These are phyloP conservation scores for Lepidostoma basale DNA, from an alignment of 1,140 invertebrate genomes.

Conservation along the genomic window DNA sequence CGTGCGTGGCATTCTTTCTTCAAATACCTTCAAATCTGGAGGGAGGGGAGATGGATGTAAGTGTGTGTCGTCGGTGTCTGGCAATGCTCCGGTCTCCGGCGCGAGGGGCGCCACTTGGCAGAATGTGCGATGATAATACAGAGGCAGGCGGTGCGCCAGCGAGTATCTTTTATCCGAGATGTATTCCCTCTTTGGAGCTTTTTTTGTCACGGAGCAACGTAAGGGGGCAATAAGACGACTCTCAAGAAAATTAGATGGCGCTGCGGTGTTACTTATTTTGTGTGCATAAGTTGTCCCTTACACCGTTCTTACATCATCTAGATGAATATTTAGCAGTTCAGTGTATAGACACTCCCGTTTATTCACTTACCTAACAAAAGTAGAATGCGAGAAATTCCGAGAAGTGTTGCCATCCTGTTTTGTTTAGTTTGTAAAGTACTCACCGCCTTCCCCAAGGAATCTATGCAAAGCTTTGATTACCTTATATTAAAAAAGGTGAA, in stretches of 20 bases:
- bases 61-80: neutral
- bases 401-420: too few relatives aligned
- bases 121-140: conserved; percentile 3
- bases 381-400: too few relatives aligned
- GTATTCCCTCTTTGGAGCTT: neutral
- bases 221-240: conserved; percentile 25
- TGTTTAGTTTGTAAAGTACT: too few relatives aligned
- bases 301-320: too few relatives aligned
- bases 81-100: neutral
- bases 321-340: too few relatives aligned
- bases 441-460: too few relatives aligned
- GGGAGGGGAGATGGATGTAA: neutral
- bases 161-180: neutral
- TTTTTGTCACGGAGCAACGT: conserved; percentile 22
- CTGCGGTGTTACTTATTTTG: neutral
- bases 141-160: too few relatives aligned
- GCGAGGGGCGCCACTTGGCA: conserved; percentile 2
- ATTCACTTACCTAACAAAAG: too few relatives aligned
- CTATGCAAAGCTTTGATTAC: too few relatives aligned
- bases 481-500: too few relatives aligned
- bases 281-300: too few relatives aligned
- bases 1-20: neutral
- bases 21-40: neutral
- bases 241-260: conserved; percentile 26
- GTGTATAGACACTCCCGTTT: too few relatives aligned